phyloP scores from a whole-genome alignment of 1,140 invertebrate genomes.

The Heliconius hermathena region DNA sequence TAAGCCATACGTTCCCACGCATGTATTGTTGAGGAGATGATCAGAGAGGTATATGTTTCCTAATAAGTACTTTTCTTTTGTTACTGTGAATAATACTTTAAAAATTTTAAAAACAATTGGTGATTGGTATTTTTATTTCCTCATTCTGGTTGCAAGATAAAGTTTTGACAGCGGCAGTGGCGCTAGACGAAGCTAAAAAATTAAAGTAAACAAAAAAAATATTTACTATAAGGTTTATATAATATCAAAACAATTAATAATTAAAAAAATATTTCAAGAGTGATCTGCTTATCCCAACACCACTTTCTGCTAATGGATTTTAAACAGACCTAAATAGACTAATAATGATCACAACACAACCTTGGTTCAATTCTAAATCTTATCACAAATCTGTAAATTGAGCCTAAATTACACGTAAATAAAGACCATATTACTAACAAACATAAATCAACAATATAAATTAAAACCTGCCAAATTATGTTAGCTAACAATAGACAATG shows the following conservation, averaged over 20 bases:
- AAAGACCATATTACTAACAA: not conserved
- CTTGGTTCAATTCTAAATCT: slow-evolving; percentile 19
- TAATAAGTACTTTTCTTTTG: too few relatives aligned
- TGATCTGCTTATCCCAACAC: slow-evolving; percentile 5
- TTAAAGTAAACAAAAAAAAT: too few relatives aligned
- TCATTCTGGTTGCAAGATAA: too few relatives aligned
- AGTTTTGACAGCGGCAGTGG: too few relatives aligned
- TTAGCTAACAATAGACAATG: slow-evolving; percentile 31
- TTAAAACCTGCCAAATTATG: slow-evolving; percentile 12
- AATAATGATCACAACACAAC: slow-evolving; percentile 22
- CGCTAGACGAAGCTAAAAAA: too few relatives aligned
- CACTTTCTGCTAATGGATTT: slow-evolving; percentile 14
- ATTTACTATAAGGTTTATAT: too few relatives aligned
- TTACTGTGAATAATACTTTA: too few relatives aligned
- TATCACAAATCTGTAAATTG: not conserved
- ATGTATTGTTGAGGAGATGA: too few relatives aligned
- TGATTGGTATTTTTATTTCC: too few relatives aligned
- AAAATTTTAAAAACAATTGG: too few relatives aligned
- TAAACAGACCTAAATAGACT: slow-evolving; percentile 23
- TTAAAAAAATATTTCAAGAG: not conserved
- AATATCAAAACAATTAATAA: not conserved
- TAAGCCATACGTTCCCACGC: too few relatives aligned
- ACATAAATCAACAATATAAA: not conserved
- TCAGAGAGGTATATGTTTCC: too few relatives aligned
- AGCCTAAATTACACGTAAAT: not conserved